These are phyloP conservation scores for Mormyrus lacerda DNA, from an alignment of 2,113 vertebrate genomes.

Conservation along the genomic window DNA sequence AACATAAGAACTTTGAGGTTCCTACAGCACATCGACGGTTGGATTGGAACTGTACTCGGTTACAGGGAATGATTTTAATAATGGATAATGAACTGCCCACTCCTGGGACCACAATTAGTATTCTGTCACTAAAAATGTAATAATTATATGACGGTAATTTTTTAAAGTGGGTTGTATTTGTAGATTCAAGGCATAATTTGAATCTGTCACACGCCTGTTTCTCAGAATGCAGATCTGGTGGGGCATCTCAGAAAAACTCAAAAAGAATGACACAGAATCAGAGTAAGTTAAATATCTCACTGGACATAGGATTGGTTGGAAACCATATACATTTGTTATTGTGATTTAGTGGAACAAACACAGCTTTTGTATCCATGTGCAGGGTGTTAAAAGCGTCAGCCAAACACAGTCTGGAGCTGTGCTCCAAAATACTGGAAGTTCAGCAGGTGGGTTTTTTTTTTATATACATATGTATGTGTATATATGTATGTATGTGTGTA, in stretches of 20 bases:
- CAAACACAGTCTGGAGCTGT: constrained; percentile 46
- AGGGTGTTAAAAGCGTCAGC: constrained; percentile 49
- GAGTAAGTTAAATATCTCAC: constrained; percentile 40
- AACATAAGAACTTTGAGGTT: neutral
- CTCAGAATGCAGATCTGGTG: constrained; percentile 66
- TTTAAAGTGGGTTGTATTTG: neutral
- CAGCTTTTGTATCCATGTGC: neutral
- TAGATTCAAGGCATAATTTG: neutral
- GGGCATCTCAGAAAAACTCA: constrained; percentile 51
- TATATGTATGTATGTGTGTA: too few species aligned
- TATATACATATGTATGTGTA: too few species aligned
- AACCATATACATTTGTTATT: neutral
- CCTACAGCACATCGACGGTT: neutral
- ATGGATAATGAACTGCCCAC: neutral
- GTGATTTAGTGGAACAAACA: neutral
- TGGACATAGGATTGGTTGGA: neutral
- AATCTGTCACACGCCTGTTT: constrained; percentile 14
- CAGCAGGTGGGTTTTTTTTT: constrained; percentile 42
- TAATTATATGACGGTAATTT: neutral
- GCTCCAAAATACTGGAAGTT: constrained; percentile 47
- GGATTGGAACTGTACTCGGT: neutral
- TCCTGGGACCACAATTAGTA: neutral
- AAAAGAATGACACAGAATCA: constrained; percentile 43
- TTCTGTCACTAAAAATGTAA: neutral
- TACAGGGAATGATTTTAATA: neutral